Conservation (phyloP, 1,140 invertebrate species). For the Procambarus virginalis region DNA sequence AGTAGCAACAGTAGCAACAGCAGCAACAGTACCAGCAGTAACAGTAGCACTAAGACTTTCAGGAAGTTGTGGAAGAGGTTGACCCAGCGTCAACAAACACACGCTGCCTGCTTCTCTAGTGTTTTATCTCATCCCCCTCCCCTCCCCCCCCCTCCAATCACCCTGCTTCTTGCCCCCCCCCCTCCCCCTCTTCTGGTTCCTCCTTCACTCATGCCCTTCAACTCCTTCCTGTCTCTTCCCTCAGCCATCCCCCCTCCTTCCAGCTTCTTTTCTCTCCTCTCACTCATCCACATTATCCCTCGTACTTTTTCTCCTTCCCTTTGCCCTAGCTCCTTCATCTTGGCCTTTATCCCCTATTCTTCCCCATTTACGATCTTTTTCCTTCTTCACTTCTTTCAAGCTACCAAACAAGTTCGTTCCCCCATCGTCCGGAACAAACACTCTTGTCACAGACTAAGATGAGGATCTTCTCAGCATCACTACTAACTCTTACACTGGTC, state of each 20-base stretch:
- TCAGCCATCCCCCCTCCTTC: neutral
- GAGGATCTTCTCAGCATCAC: too few relatives aligned
- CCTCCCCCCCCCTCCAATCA: neutral
- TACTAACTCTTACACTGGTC: too few relatives aligned
- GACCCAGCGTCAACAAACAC: neutral
- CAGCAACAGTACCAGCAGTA: neutral
- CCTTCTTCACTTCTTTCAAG: too few relatives aligned
- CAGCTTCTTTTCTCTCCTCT: neutral
- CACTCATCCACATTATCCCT: neutral
- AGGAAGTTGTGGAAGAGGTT: too few relatives aligned
- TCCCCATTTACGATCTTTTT: too few relatives aligned
- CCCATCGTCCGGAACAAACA: too few relatives aligned
- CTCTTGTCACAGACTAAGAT: too few relatives aligned
- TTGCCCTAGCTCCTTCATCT: too few relatives aligned
- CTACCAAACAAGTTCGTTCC: too few relatives aligned
- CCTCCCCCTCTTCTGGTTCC: neutral
- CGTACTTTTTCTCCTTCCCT: too few relatives aligned
- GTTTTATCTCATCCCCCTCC: neutral
- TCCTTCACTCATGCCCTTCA: neutral
- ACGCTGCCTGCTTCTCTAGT: neutral
- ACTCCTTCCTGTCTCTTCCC: neutral
- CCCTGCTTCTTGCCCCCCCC: neutral
- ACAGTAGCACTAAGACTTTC: too few relatives aligned
- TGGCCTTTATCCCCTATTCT: too few relatives aligned
- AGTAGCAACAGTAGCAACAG: neutral